phyloP scores from a whole-genome alignment of 2,888 invertebrate species.

The Cactoblastis cactorum region DNA sequence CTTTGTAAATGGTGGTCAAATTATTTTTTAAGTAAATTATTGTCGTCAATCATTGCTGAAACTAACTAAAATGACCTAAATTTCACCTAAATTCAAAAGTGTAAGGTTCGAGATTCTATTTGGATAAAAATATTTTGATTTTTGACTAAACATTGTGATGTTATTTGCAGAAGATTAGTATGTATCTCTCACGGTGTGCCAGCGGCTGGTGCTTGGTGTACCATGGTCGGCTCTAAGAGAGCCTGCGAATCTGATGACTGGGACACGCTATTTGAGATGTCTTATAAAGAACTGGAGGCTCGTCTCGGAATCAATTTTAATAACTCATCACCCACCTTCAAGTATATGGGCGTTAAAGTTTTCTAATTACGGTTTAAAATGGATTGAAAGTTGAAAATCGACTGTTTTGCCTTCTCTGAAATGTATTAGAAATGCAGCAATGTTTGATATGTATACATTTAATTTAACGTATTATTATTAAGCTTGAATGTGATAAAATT shows the following conservation, averaged over 20 bases:
- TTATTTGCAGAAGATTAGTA: not conserved
- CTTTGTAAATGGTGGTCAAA: too few species aligned
- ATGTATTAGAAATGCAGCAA: too few species aligned
- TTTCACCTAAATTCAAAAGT: too few species aligned
- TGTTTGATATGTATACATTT: too few species aligned
- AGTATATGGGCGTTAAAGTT: not conserved
- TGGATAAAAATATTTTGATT: not conserved
- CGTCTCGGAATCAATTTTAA: slow-evolving; percentile 6
- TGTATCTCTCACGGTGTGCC: not conserved
- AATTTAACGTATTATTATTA: too few species aligned
- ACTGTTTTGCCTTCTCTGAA: too few species aligned
- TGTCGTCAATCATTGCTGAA: too few species aligned
- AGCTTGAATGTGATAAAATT: too few species aligned
- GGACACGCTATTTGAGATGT: slow-evolving; percentile 8
- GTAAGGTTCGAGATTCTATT: not conserved
- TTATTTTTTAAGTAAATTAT: too few species aligned
- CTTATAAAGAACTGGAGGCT: not conserved
- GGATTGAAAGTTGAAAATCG: too few species aligned
- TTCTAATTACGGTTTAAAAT: too few species aligned
- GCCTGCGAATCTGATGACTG: not conserved
- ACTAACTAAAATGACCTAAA: too few species aligned
- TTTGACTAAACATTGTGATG: not conserved
- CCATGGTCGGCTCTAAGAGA: not conserved
- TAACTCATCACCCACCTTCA: not conserved
- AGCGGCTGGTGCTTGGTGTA: not conserved